phyloP scores from a whole-genome alignment of 2,888 invertebrate species.

The Pecten maximus region DNA sequence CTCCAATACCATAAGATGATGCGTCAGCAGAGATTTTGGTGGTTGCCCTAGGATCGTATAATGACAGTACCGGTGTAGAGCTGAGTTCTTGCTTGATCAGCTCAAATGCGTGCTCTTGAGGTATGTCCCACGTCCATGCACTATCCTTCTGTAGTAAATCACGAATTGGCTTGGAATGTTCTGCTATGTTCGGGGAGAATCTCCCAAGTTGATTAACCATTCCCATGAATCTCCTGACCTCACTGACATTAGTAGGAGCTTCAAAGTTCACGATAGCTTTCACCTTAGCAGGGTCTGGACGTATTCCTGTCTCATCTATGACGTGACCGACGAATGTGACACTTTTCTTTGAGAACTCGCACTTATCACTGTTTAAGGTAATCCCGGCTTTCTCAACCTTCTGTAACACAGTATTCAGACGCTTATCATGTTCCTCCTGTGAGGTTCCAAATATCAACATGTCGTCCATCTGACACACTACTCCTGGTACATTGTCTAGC shows the following conservation, averaged over 20 bases:
- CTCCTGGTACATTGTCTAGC: slow-evolving; percentile 51
- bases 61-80: slow-evolving; percentile 71
- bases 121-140: slow-evolving; percentile 50
- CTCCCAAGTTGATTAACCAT: too few species aligned
- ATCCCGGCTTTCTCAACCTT: slow-evolving; percentile 43
- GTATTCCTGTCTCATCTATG: too few species aligned
- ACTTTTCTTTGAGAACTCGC: too few species aligned
- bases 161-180: neutral
- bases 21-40: slow-evolving; percentile 75
- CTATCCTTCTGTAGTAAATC: too few species aligned
- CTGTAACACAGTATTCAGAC: slow-evolving; percentile 43
- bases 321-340: too few species aligned
- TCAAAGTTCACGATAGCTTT: slow-evolving; percentile 48
- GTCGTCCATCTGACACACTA: slow-evolving; percentile 58
- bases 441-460: slow-evolving; percentile 47
- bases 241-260: slow-evolving; percentile 49
- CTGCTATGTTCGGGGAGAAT: slow-evolving; percentile 40
- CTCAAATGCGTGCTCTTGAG: slow-evolving; percentile 66
- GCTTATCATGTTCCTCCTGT: slow-evolving; percentile 51
- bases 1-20: too few species aligned
- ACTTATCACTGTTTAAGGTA: too few species aligned
- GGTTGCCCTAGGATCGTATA: slow-evolving; percentile 69
- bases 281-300: slow-evolving; percentile 38
- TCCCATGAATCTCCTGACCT: slow-evolving; percentile 49
- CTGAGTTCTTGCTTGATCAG: slow-evolving; percentile 71